Base-by-base conservation (phyloP, 1,140 invertebrate species). In the Arctopsyche grandis region DNA sequence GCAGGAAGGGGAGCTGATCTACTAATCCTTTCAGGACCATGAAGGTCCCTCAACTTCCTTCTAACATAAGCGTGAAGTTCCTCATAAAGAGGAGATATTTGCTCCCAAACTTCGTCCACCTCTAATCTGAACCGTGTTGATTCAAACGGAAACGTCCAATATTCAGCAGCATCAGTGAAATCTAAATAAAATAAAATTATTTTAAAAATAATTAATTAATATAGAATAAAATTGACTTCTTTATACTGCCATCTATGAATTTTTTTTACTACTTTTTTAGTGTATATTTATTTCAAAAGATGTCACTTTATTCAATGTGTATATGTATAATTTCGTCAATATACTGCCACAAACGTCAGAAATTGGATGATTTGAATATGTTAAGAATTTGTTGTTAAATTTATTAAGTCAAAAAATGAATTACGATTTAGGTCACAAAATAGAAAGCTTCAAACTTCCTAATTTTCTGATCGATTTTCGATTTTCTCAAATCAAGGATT, bases 1-100 rank as follows among this genome's bases (percentile, higher is more conserved):
- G 96, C 96, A 0, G 97, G 97, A 69, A 99, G 91, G 0, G 96
- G 95, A 0, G 96, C 95, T 43, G 94, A 92, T 0, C 91, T 86
- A 77, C 91, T 93, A 22, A 96, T 93, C 82, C 93, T 91, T 84
- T 95, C 94, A 0, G 94, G 94, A 4, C 94, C 94, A 83, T 96
- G 96, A 60, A 92, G 90, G 84, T 96, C 92, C 22, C 93, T 90
- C 16, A 99, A 88, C 84, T 94, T 94, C 77, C 93, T 91, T 24
- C 97, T 90, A 0, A 98, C 93, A 86, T 98, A 99, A 4, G 96
- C 93, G 83, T 98, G 97, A 0, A 99, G 86, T 76, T 95, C 90
- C 79, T 96, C 92, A 84, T 98, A 98, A 0, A 99, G 86, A 0
- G 96, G 97, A 66, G 92, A 91, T 14, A 98, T 91, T 86, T 93